These are phyloP conservation scores for Octonoba sinensis DNA, from an alignment of 2,888 invertebrate genomes.

Conservation along the genomic window DNA sequence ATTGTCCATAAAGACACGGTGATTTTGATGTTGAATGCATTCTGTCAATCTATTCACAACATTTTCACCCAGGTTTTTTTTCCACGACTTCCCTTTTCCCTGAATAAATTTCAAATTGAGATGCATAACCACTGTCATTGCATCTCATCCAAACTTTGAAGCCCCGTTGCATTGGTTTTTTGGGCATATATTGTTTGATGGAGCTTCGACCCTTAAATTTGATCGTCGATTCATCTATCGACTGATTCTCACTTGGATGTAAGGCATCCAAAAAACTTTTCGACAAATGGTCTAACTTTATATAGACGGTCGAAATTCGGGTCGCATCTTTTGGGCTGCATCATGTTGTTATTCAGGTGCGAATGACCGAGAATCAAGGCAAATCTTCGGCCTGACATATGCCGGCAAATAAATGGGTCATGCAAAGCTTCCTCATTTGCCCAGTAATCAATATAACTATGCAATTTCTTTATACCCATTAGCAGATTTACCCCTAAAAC, in stretches of 20 bases:
- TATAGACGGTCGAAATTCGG: background rate
- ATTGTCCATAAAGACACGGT: background rate
- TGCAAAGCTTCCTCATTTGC: background rate
- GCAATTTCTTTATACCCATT: too few relatives aligned
- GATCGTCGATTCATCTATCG: constrained; percentile 27
- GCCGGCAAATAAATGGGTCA: background rate
- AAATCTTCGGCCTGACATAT: too few relatives aligned
- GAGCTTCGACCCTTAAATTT: constrained; percentile 15
- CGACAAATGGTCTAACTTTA: constrained; percentile 2
- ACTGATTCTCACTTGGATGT: constrained; percentile 14
- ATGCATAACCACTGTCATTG: constrained; percentile 2
- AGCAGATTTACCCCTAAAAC: too few relatives aligned
- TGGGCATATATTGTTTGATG: constrained; percentile 32
- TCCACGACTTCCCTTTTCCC: constrained; percentile 6
- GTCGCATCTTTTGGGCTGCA: constrained; percentile 5
- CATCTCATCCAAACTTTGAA: constrained; percentile 28
- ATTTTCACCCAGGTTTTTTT: constrained; percentile 15
- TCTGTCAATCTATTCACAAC: constrained; percentile 2
- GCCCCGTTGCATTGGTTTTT: constrained; percentile 4
- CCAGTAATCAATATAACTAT: background rate
- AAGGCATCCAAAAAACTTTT: constrained; percentile 1
- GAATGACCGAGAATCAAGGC: background rate
- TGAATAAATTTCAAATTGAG: constrained; percentile 20
- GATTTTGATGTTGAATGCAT: background rate
- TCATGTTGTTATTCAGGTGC: background rate